These are phyloP conservation scores for Noctua comes DNA, from an alignment of 2,888 invertebrate species.

Conservation along the genomic window DNA sequence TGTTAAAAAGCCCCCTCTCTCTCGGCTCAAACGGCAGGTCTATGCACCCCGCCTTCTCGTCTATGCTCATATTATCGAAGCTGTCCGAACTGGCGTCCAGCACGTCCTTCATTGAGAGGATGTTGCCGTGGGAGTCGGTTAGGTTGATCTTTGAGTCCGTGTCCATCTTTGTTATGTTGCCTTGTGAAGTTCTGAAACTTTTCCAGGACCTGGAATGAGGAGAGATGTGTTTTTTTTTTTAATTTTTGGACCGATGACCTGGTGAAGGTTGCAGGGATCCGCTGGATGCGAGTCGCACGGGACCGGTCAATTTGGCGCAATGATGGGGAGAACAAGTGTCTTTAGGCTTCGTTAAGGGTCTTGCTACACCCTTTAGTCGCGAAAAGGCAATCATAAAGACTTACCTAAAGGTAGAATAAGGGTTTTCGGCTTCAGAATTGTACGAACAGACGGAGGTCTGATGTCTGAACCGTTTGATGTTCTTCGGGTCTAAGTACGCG, in stretches of 20 bases:
- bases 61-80: constrained; percentile 80
- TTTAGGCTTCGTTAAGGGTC: too few species aligned
- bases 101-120: constrained; percentile 78
- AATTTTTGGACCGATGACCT: too few species aligned
- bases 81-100: constrained; percentile 71
- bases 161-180: constrained; percentile 79
- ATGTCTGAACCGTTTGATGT: constrained; percentile 79
- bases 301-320: too few species aligned
- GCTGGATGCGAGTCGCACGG: too few species aligned
- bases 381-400: too few species aligned
- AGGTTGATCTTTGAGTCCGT: constrained; percentile 81
- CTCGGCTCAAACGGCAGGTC: constrained; percentile 83
- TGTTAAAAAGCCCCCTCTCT: constrained; percentile 91
- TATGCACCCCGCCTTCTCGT: constrained; percentile 85
- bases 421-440: constrained; percentile 82
- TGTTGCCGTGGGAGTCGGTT: constrained; percentile 80
- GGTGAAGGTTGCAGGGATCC: too few species aligned
- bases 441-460: constrained; percentile 86
- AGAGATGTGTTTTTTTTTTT: too few species aligned
- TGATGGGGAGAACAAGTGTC: too few species aligned
- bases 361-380: too few species aligned
- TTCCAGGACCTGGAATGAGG: constrained; percentile 81
- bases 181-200: constrained; percentile 84
- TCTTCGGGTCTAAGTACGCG: constrained; percentile 84
- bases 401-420: constrained; percentile 81